Evolutionary conservation across 2,797 vertebrate species (phyloP).

Genomic region (Urocyon cinereoargenteus): DNA sequence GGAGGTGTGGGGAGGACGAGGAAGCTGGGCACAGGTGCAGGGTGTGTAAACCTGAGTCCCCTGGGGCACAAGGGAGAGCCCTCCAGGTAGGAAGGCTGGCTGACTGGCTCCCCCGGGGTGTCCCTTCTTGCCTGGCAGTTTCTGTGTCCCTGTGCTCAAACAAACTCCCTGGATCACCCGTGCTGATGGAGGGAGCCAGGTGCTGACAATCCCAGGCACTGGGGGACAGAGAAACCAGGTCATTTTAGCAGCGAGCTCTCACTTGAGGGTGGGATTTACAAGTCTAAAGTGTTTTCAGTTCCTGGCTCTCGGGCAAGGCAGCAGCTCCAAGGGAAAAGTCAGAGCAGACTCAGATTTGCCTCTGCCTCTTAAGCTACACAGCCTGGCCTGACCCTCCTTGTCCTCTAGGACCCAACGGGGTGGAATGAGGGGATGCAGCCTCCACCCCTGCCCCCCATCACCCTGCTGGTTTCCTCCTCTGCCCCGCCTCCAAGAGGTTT

Average conservation of each 20-base stretch:
- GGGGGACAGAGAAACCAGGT: background rate
- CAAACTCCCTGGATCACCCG: background rate
- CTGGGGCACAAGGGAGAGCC: background rate
- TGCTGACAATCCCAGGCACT: accelerated
- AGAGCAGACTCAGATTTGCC: background rate
- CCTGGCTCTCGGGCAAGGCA: background rate
- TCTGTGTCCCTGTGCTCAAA: background rate
- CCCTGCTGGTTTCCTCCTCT: background rate
- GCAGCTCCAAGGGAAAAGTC: background rate
- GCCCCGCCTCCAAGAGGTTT: accelerated
- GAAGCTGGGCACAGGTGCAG: background rate
- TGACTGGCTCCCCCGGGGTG: background rate
- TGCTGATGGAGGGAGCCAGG: background rate
- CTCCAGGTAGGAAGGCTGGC: no score
- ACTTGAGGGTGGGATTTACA: background rate
- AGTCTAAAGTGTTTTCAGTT: background rate
- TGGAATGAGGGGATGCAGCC: background rate
- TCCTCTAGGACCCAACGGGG: accelerated
- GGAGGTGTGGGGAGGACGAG: background rate
- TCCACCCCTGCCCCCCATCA: background rate
- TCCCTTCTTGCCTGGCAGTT: background rate
- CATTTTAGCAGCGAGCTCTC: background rate
- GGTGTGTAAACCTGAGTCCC: background rate
- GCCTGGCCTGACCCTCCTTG: background rate
- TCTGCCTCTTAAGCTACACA: background rate